Evolutionary conservation across 1,140 invertebrate genomes (phyloP).

Genomic region (Dendrolimus kikuchii): DNA sequence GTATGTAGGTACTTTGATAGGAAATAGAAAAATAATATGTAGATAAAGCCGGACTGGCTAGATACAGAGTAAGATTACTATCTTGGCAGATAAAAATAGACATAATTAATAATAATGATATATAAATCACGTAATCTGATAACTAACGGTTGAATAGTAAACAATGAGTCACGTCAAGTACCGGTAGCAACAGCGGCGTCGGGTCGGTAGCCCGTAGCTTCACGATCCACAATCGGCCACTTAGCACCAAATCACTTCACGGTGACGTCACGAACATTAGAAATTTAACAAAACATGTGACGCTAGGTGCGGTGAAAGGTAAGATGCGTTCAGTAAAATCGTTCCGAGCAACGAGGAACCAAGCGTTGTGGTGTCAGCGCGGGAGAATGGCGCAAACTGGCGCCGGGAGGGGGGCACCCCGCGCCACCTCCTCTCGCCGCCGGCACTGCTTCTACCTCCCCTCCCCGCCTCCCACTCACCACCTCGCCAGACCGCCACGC

Average conservation of each 20-base stretch:
- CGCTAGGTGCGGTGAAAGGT: constrained; percentile 61
- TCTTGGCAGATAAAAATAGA: constrained; percentile 2
- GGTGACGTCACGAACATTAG: constrained; percentile 45
- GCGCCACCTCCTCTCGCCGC: constrained; percentile 1
- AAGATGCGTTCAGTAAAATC: constrained; percentile 55
- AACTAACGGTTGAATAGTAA: constrained; percentile 30
- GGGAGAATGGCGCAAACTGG: constrained; percentile 66
- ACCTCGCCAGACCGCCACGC: constrained; percentile 11
- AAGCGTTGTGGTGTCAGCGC: constrained; percentile 55
- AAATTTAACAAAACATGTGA: constrained; percentile 47
- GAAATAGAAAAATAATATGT: neutral
- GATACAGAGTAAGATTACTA: neutral
- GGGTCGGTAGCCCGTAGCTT: constrained; percentile 5
- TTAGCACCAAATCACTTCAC: constrained; percentile 66
- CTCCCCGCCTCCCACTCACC: constrained; percentile 2
- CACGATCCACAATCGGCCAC: constrained; percentile 47
- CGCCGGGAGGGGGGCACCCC: constrained; percentile 27
- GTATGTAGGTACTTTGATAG: neutral
- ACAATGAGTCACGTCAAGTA: constrained; percentile 43
- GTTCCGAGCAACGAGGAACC: constrained; percentile 53
- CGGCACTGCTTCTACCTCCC: constrained; percentile 1
- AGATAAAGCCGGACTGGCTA: neutral
- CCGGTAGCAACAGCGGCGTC: constrained; percentile 18
- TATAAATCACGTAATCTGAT: constrained; percentile 8
- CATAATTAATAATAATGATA: constrained; percentile 28